Evolutionary conservation across 2,888 invertebrate genomes (phyloP).

Genomic region (Parelbella ahira): DNA sequence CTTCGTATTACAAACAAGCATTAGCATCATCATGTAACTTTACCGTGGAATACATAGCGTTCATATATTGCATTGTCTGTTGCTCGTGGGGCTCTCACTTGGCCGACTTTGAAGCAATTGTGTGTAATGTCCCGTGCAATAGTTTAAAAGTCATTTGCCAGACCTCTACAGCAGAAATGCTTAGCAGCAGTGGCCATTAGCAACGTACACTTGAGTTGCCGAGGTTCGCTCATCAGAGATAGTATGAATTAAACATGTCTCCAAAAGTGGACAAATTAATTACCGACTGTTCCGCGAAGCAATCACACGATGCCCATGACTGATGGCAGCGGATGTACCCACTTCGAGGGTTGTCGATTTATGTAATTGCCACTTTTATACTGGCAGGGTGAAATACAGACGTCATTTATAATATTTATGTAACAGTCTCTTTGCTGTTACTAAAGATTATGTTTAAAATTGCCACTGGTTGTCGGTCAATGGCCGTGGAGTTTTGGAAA

Average conservation of each 20-base stretch:
- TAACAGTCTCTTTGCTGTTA: too few species aligned
- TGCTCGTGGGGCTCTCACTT: slow-evolving; percentile 9
- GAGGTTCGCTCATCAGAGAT: slow-evolving; percentile 14
- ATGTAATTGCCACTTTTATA: too few species aligned
- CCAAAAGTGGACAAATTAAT: slow-evolving; percentile 63
- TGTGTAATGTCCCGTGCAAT: slow-evolving; percentile 25
- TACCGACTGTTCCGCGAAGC: slow-evolving; percentile 52
- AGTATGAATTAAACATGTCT: slow-evolving; percentile 50
- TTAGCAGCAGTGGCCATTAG: slow-evolving; percentile 15
- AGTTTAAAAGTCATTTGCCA: slow-evolving; percentile 21
- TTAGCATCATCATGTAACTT: slow-evolving; percentile 7
- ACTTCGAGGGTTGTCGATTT: slow-evolving; percentile 33
- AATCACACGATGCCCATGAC: slow-evolving; percentile 32
- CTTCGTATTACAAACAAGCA: slow-evolving; percentile 7
- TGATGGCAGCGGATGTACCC: slow-evolving; percentile 33
- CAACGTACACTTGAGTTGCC: slow-evolving; percentile 10
- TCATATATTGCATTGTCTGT: slow-evolving; percentile 11
- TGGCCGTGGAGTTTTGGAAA: neutral
- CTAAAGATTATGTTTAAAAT: too few species aligned
- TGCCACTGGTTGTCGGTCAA: neutral
- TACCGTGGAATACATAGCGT: slow-evolving; percentile 6
- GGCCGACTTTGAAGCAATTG: slow-evolving; percentile 21
- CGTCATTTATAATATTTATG: too few species aligned
- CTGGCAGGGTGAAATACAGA: too few species aligned
- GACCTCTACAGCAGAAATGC: slow-evolving; percentile 11